Percentiles rank a stretch among this genome's conserved stretches.
Evolutionary conservation across 2,113 vertebrate genomes (phyloP).

Genomic region (Lethenteron reissneri): DNA sequence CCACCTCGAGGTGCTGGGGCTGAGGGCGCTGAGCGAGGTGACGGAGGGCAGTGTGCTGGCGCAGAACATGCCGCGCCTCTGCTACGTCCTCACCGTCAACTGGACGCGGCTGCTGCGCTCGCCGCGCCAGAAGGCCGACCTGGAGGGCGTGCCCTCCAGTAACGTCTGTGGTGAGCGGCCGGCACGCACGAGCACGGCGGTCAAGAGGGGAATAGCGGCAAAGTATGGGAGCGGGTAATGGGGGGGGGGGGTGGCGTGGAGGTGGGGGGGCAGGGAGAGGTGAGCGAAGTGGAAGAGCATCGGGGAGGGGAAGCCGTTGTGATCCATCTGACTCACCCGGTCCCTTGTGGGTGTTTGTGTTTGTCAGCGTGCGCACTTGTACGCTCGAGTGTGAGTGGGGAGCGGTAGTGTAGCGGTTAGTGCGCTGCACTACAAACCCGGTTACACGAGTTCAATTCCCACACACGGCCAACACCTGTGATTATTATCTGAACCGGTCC

Average conservation of each 20-base stretch:
- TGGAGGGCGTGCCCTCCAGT: not conserved
- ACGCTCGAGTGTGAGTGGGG: too few relatives aligned
- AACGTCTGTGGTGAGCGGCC: not conserved
- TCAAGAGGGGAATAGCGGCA: not conserved
- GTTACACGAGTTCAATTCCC: too few relatives aligned
- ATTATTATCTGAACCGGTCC: too few relatives aligned
- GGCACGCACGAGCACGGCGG: not conserved
- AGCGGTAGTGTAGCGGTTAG: too few relatives aligned
- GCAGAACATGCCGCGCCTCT: conserved; percentile 50
- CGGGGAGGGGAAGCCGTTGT: not conserved
- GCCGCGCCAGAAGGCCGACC: conserved; percentile 29
- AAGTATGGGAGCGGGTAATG: not conserved
- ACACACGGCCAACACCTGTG: too few relatives aligned
- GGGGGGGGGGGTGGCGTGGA: not conserved
- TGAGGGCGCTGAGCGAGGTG: conserved; percentile 55
- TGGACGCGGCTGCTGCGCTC: conserved; percentile 48
- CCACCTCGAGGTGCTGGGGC: conserved; percentile 42
- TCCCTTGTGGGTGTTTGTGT: too few relatives aligned
- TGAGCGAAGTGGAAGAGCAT: not conserved
- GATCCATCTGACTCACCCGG: too few relatives aligned
- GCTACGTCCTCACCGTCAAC: conserved; percentile 46
- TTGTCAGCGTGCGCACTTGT: too few relatives aligned
- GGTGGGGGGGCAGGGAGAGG: not conserved
- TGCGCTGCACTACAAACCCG: too few relatives aligned
- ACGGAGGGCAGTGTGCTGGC: conserved; percentile 63